These are phyloP conservation scores for Drosophila nr. medialis DNA, from an alignment of 2,888 invertebrate species.

Conservation along the genomic window DNA sequence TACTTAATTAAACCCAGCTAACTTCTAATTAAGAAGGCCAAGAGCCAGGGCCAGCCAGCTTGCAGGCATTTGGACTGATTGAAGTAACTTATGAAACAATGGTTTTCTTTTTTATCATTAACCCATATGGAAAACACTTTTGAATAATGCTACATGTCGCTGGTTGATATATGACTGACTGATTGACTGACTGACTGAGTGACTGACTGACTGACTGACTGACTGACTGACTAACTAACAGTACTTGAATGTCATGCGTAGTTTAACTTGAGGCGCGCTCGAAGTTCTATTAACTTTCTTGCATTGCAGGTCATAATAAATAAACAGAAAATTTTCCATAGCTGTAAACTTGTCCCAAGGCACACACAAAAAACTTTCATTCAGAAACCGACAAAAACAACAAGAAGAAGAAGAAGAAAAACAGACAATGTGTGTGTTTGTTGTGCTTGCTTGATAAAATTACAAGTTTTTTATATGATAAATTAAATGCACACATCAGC, in stretches of 20 bases:
- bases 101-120: conserved; percentile 9
- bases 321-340: conserved; percentile 31
- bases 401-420: neutral
- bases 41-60: no score
- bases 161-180: conserved; percentile 10
- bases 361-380: conserved; percentile 49
- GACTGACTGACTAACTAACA: conserved; percentile 12
- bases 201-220: neutral
- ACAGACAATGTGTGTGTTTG: conserved; percentile 17
- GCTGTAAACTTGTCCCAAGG: conserved; percentile 39
- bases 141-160: conserved; percentile 24
- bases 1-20: neutral
- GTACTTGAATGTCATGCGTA: conserved; percentile 48
- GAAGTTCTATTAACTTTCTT: conserved; percentile 50
- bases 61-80: conserved; percentile 6
- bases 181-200: neutral
- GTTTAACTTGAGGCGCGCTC: conserved; percentile 42
- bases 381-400: conserved; percentile 14
- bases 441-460: conserved; percentile 27
- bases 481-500: conserved; percentile 32
- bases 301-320: conserved; percentile 44
- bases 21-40: neutral
- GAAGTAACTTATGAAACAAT: neutral
- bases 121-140: conserved; percentile 3
- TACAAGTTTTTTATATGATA: conserved; percentile 52